These are phyloP conservation scores for Cottus gobio DNA, from an alignment of 2,113 vertebrate species.

Conservation along the genomic window DNA sequence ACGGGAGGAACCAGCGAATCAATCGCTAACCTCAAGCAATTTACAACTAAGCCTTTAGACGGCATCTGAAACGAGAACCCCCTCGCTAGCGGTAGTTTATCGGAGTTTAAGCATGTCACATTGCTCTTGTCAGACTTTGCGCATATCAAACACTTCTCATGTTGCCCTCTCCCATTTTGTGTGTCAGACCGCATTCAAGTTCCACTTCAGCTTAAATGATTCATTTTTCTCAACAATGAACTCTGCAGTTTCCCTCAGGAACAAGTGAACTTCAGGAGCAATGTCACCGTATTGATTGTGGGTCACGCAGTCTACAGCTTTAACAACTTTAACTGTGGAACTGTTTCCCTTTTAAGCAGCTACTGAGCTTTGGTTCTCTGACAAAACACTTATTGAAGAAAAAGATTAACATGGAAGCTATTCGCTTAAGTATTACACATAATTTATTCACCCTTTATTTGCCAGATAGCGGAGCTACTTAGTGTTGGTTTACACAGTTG, in stretches of 20 bases:
- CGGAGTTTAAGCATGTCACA: neutral
- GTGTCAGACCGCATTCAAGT: neutral
- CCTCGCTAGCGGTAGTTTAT: neutral
- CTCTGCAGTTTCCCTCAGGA: neutral
- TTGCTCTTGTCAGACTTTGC: neutral
- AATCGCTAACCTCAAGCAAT: neutral
- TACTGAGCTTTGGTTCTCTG: neutral
- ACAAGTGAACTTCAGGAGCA: neutral
- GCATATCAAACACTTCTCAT: neutral
- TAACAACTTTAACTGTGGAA: neutral
- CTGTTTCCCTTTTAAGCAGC: neutral
- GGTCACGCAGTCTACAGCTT: too few relatives aligned
- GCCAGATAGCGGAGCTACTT: neutral
- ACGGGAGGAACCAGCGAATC: neutral
- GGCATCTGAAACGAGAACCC: neutral
- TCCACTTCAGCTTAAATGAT: neutral
- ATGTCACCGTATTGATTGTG: constrained; percentile 1
- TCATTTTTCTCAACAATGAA: neutral
- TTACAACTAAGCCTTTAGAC: neutral
- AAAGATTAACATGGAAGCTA: neutral
- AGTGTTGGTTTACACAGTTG: constrained; percentile 3
- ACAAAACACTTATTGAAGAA: neutral
- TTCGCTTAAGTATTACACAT: neutral
- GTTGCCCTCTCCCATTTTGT: neutral
- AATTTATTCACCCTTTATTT: neutral